A percentile compares a stretch with the other conserved stretches of the same genome.
Conservation (phyloP, 1,140 invertebrate genomes). For the Chironomus tepperi region DNA sequence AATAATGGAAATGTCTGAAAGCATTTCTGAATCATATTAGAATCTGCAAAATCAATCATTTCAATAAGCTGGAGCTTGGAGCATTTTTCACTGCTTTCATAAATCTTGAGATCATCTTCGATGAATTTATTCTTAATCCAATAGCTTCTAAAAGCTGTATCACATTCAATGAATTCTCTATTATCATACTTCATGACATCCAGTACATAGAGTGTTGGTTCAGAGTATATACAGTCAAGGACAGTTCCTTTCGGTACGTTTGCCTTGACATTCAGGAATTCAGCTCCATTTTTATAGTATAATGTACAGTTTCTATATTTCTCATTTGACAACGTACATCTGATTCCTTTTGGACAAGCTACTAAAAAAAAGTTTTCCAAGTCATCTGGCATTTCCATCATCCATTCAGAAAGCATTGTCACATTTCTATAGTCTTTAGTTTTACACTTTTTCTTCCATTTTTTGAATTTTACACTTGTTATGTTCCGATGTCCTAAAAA, state of each 20-base stretch:
- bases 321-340: conserved; percentile 62
- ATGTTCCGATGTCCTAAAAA: not conserved
- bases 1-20: conserved; percentile 31
- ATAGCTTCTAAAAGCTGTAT: conserved; percentile 44
- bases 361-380: conserved; percentile 70
- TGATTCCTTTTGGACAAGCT: conserved; percentile 70
- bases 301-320: conserved; percentile 53
- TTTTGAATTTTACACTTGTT: not conserved
- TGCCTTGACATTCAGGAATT: conserved; percentile 51
- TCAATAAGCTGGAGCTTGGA: not conserved
- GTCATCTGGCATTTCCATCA: conserved; percentile 73
- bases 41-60: conserved; percentile 12
- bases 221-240: conserved; percentile 71
- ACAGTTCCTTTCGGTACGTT: conserved; percentile 59
- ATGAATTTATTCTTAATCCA: conserved; percentile 35
- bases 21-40: not conserved
- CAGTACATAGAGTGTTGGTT: conserved; percentile 61
- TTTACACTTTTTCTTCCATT: not conserved
- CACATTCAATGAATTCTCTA: conserved; percentile 64
- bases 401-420: conserved; percentile 70
- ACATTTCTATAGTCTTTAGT: not conserved
- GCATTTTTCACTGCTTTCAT: conserved; percentile 27
- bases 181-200: conserved; percentile 79
- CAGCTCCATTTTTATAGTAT: conserved; percentile 59
- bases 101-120: conserved; percentile 27